Evolutionary conservation across 2,113 vertebrate genomes (phyloP), one percentile per base, ranked within the genome.

Genomic region (Entomyzon cyanotis): DNA sequence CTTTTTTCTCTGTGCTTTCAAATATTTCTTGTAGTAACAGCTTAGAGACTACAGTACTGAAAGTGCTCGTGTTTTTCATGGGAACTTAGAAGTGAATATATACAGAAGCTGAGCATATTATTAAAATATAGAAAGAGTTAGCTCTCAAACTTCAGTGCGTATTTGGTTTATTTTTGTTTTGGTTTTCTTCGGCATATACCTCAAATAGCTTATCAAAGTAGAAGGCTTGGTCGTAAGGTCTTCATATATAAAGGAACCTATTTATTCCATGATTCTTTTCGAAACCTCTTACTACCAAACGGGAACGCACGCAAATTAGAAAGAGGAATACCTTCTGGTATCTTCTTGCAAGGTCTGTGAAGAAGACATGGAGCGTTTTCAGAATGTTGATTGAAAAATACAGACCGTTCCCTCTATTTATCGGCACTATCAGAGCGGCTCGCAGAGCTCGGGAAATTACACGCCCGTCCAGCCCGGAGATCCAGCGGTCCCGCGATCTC

Each of bases 391-490:
- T 4, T n/a, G 59, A 58, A 65, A 73, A 46, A 23, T 3, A 58
- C 1, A 39, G 44, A 37, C 2, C 37, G 11, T 11, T 39, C 49
- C 24, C 30, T 35, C 24, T 9, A 2, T 37, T 28, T 37, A 23
- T 1, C 1, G 30, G 65, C n/a, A 67, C 49, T 27, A 13, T 1
- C 13, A 8, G 19, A 49, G 42, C 12, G 37, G 60, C 89, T 17
- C 11, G n/a, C 11, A 16, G n/a, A 41, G 59, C 68, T 18, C 17
- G n/a, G 35, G 37, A 37, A 39, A 17, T 24, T 3, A 6, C 35
- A 52, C 1, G 37, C 49, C 56, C 30, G 24, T 6, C 9, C 0
- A 4, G 16, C 9, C 3, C 12, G 31, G 11, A 8, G 67, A 4
- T 2, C 9, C 50, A 3, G 59, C 67, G 37, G 18, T 13, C 8